Percentiles rank a stretch among this genome's conserved stretches.
phyloP scores from a whole-genome alignment of 2,113 vertebrate species.

The Garra rufa region DNA sequence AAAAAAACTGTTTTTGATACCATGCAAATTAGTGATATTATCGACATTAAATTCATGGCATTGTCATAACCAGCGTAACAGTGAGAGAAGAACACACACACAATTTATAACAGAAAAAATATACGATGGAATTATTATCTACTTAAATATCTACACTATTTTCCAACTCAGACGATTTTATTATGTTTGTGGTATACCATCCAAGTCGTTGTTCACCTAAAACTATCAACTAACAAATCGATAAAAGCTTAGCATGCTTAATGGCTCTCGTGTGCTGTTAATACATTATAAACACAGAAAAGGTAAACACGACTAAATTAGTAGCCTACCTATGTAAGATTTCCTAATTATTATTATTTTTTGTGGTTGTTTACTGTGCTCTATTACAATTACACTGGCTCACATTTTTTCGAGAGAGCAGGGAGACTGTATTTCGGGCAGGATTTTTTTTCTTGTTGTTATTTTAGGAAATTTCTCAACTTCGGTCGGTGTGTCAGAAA shows the following conservation, averaged over 20 bases:
- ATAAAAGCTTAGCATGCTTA: not conserved
- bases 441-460: not conserved
- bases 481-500: not conserved
- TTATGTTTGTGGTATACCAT: not conserved
- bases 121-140: not conserved
- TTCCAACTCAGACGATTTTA: not conserved
- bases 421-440: not conserved
- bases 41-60: not conserved
- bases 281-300: not conserved
- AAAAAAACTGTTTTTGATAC: not conserved
- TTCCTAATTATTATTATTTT: not conserved
- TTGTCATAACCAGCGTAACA: not conserved
- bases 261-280: not conserved
- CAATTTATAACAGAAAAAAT: not conserved
- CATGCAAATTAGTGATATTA: not conserved
- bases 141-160: not conserved
- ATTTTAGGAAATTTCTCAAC: not conserved
- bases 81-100: not conserved
- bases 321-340: not conserved
- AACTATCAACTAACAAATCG: not conserved
- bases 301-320: too few species aligned
- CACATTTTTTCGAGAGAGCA: not conserved
- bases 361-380: not conserved
- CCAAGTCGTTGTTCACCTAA: not conserved
- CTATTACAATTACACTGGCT: not conserved